Percentiles rank a stretch among this genome's conserved stretches.
Evolutionary conservation across 2,888 invertebrate genomes (phyloP).

Genomic region (Rhabditophanes sp.): DNA sequence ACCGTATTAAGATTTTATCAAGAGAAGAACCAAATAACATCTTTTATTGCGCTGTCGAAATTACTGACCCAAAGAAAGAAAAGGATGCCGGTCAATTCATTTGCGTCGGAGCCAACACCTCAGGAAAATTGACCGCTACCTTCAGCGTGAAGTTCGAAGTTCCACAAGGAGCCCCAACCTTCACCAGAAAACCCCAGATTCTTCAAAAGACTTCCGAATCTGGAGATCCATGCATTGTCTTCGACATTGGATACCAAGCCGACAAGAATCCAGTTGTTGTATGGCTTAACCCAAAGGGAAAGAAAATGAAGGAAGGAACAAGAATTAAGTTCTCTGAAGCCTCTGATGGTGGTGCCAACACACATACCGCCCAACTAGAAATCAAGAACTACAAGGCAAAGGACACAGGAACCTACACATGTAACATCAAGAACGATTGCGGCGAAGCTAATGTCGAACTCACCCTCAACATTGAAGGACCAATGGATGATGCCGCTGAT

Average conservation of each 20-base stretch:
- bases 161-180: conserved; percentile 44
- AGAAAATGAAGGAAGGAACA: conserved; percentile 45
- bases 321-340: conserved; percentile 41
- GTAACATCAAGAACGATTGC: conserved; percentile 84
- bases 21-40: conserved; percentile 13
- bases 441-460: conserved; percentile 93
- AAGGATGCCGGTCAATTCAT: conserved; percentile 45
- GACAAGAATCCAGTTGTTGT: conserved; percentile 42
- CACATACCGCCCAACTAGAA: conserved; percentile 39
- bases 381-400: conserved; percentile 45
- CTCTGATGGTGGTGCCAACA: conserved; percentile 34
- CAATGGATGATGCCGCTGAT: conserved; percentile 38
- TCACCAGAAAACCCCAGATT: conserved; percentile 44
- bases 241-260: conserved; percentile 45
- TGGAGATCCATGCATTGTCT: conserved; percentile 44
- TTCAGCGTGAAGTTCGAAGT: conserved; percentile 45
- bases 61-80: conserved; percentile 68
- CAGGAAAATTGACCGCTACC: conserved; percentile 44
- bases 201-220: conserved; percentile 44
- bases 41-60: conserved; percentile 42
- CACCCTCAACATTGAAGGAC: conserved; percentile 87
- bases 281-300: conserved; percentile 45
- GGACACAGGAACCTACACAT: conserved; percentile 71
- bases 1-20: conserved; percentile 35
- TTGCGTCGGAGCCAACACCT: conserved; percentile 45